These are phyloP conservation scores for Serinus canaria DNA, from an alignment of 2,113 vertebrate species.

Conservation along the genomic window DNA sequence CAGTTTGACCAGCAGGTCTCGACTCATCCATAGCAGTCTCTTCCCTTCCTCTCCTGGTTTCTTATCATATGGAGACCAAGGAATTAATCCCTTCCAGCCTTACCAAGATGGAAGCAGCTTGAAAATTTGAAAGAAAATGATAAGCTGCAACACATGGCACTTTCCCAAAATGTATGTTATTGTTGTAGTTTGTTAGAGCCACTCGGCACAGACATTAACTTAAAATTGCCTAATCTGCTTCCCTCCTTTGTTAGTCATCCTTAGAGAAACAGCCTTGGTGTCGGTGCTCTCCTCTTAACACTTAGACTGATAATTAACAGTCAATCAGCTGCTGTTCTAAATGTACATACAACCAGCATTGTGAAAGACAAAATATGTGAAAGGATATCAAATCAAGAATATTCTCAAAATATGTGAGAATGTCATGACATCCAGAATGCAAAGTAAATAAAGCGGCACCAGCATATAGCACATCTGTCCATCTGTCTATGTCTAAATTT, in stretches of 20 bases:
- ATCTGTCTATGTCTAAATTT: neutral
- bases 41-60: neutral
- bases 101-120: neutral
- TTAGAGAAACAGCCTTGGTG: neutral
- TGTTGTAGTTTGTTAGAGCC: neutral
- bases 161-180: neutral
- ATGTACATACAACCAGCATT: fast-evolving
- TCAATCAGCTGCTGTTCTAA: neutral
- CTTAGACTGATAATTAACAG: neutral
- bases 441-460: neutral
- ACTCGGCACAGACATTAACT: neutral
- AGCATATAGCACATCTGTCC: neutral
- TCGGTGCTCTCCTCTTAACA: neutral
- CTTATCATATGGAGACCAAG: neutral
- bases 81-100: neutral
- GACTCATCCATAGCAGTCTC: fast-evolving
- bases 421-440: neutral
- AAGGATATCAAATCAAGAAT: neutral
- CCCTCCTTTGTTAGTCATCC: neutral
- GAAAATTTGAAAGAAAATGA: neutral
- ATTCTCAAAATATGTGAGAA: neutral
- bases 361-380: neutral
- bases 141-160: neutral
- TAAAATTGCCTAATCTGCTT: neutral
- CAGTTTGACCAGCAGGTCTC: neutral